Base-by-base conservation (phyloP, 2,888 invertebrate genomes). In the Pristionchus entomophagus region DNA sequence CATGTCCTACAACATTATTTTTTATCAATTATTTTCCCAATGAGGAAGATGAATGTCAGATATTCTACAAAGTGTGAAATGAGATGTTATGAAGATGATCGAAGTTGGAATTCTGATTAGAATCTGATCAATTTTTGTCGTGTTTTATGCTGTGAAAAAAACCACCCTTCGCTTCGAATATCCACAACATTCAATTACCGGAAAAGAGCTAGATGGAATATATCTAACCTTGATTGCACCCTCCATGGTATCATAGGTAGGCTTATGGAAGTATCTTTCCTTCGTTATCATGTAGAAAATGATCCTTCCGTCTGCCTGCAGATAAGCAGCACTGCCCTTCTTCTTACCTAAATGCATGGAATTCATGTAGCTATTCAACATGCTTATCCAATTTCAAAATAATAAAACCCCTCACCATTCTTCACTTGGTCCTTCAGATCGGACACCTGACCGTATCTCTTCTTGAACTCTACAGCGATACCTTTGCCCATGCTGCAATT, bases 231-330 rank as follows among this genome's bases (percentile, higher is more conserved):
- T 88, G 59, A 69, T 95, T 90, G 86, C 94, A 93, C 2, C 87
- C 80, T 73, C 90, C 88, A 69, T 88, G 41, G 91, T 89, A 29
- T 88, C 89, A 86, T 94, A 94, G 2, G 93, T 94, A 5, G 94
- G 95, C 91, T 95, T 95, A 45, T 94, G 94, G 89, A 90, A 94
- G 88, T 95, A 95, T n/a, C 86, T 85, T 81, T 89, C 87, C 87
- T 91, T 91, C 41, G 91, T 91, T 51, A 91, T 88, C 56, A 91
- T 87, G 85, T 90, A 89, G 87, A 88, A 91, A 49, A 91, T 86
- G 53, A 73, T 86, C 53, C 94, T 89, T 0, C 88, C 84, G 14
- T 88, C 92, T 45, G 12, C 56, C 41, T 73, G 38, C n/a, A 73
- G 77, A 80, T 17, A 38, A 3, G 73, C 80, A 0, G 86, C 83